phyloP scores from a whole-genome alignment of 2,888 invertebrate species.

The Pyrochroa serraticornis region DNA sequence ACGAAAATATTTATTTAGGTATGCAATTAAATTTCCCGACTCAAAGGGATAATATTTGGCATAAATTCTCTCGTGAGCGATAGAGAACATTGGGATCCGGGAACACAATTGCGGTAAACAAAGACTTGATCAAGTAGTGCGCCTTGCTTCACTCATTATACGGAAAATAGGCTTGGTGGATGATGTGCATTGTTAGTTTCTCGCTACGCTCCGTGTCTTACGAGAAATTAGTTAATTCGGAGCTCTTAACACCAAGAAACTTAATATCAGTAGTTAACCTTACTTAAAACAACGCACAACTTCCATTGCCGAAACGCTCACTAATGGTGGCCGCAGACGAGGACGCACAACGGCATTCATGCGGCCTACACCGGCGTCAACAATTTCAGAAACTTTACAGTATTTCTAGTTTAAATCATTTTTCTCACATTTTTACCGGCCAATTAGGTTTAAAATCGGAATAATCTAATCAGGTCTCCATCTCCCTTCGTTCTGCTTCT shows the following conservation, averaged over 20 bases:
- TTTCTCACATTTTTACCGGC: too few species aligned
- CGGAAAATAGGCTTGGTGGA: constrained; percentile 44
- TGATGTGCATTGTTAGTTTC: constrained; percentile 47
- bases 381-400: too few species aligned
- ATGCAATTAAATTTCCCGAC: not conserved
- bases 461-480: too few species aligned
- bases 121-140: constrained; percentile 37
- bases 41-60: constrained; percentile 8
- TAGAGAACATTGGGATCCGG: constrained; percentile 15
- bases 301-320: not conserved
- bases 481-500: too few species aligned
- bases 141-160: constrained; percentile 42
- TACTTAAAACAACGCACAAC: constrained; percentile 29
- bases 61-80: constrained; percentile 1
- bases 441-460: too few species aligned
- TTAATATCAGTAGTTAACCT: constrained; percentile 47
- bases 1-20: not conserved
- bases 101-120: constrained; percentile 34
- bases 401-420: too few species aligned
- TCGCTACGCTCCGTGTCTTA: constrained; percentile 45
- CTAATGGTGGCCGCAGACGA: too few species aligned
- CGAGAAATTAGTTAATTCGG: constrained; percentile 50
- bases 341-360: too few species aligned
- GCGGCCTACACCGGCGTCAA: too few species aligned
- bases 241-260: constrained; percentile 45